These are phyloP conservation scores for Ennomos erosarius DNA, from an alignment of 2,888 invertebrate genomes.

Conservation along the genomic window DNA sequence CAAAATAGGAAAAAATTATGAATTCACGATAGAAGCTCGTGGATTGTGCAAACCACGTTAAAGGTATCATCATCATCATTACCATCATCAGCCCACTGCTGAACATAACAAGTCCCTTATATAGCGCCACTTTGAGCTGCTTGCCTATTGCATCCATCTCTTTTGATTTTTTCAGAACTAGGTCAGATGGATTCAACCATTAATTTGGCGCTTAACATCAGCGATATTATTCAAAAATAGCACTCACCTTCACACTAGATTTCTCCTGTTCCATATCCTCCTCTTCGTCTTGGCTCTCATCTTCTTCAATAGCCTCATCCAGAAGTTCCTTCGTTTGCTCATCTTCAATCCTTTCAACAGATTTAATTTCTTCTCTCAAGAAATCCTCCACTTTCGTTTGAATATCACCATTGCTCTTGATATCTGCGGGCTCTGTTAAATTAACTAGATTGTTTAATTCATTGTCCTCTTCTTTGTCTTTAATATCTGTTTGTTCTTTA, in stretches of 20 bases:
- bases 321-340: constrained; percentile 67
- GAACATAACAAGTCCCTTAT: no score
- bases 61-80: no score
- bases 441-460: constrained; percentile 48
- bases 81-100: no score
- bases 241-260: constrained; percentile 75
- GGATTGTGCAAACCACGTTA: no score
- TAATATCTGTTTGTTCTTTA: constrained; percentile 28
- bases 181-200: no score
- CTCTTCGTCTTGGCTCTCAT: constrained; percentile 54
- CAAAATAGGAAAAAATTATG: no score
- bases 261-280: constrained; percentile 62
- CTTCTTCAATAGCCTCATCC: constrained; percentile 69
- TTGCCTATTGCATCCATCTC: no score
- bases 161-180: no score
- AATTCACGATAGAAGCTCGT: no score
- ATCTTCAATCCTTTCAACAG: constrained; percentile 51
- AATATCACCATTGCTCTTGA: constrained; percentile 55
- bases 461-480: constrained; percentile 27
- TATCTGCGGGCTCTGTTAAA: constrained; percentile 48
- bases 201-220: no score
- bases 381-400: constrained; percentile 60
- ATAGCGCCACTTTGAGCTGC: no score
- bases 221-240: neutral
- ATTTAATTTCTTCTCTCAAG: constrained; percentile 54